Base-by-base conservation (phyloP, 1,140 invertebrate genomes). In the Formica exsecta region DNA sequence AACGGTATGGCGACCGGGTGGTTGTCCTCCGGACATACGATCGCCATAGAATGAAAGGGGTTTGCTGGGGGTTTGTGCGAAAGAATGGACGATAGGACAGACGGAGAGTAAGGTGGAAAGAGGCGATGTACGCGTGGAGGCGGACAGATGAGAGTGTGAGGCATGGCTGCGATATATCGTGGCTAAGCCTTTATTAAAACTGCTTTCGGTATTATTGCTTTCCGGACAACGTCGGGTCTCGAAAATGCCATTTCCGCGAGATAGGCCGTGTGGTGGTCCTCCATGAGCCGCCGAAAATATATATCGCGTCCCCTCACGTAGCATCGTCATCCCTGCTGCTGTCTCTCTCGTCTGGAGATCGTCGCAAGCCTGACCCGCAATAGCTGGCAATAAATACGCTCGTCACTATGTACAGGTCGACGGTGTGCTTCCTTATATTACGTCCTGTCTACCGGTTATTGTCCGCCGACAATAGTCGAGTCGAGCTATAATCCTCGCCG, bases 151-250 rank as follows among this genome's bases (percentile, higher is more conserved):
- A 73, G 74, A 85, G 88, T 86, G 86, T 86, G 86, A 90, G 90
- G 85, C 62, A 77, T 90, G 85, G 79, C 84, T 61, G 77, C 87
- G 90, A 92, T 92, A 92, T 92, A 91, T 91, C 87, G 91, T 88
- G 89, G 86, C 80, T 86, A 85, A 92, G 86, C 91, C 86, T 90
- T 92, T 92, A 92, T 92, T 92, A 92, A 92, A 92, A 92, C 88
- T 92, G 91, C 87, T 91, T 90, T 87, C 90, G 86, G 91, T 92
- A 90, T 92, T 92, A 92, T 92, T 92, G 88, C 91, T 91, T 92
- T 92, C 89, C 90, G 90, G 85, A 86, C 44, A 89, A 91, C 87
- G 91, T 91, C 86, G 91, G 85, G 90, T 83, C 90, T 89, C 91
- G 91, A 92, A 92, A 92, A 92, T 91, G 88, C 85, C 90, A 85